Evolutionary conservation across 2,888 invertebrate species (phyloP), one percentile per base, ranked within the genome.

Genomic region (Dynastes maya): DNA sequence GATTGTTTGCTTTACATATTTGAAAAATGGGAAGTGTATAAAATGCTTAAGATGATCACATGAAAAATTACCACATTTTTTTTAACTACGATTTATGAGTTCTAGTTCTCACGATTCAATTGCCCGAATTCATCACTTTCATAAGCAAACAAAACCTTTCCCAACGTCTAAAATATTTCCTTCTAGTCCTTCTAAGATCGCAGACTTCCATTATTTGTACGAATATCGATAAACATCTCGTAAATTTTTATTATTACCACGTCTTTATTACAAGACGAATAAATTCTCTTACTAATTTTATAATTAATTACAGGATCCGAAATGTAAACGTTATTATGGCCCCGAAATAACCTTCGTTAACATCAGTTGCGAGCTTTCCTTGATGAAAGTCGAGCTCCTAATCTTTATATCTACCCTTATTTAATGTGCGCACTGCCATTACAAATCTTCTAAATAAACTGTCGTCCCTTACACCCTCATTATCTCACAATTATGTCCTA

Each of bases 371-470:
- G 40, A 16, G 16, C 11, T 37, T 45, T 16, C 65, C 65, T 67
- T 67, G 45, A 67, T 45, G 40, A 40, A 67, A 67, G 37, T 40
- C 16, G 22, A 40, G 22, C 5, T 6, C 40, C 22, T 67, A 45
- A 67, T 67, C 65, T 67, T 40, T 67, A 67, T 45, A 67, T 67
- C 65, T 67, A 67, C 65, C 65, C 65, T 67, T 45, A 67, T 67
- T 67, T 67, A 67, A 67, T 45, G 65, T 67, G 40, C 22, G 22
- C 65, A 45, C 65, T 40, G 40, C 16, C 65, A 45, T 45, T 40
- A 67, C 45, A 45, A 45, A 22, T 22, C 45, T 63, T 32, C 32
- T 32, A 63, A 63, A 63, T 27, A 63, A 63, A 63, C 63, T 63
- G 63, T 27, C 32, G 32, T 32, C 63, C 63, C 63, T 63, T 63